Conservation (phyloP, 2,888 invertebrate species). For the Ametastegia equiseti region DNA sequence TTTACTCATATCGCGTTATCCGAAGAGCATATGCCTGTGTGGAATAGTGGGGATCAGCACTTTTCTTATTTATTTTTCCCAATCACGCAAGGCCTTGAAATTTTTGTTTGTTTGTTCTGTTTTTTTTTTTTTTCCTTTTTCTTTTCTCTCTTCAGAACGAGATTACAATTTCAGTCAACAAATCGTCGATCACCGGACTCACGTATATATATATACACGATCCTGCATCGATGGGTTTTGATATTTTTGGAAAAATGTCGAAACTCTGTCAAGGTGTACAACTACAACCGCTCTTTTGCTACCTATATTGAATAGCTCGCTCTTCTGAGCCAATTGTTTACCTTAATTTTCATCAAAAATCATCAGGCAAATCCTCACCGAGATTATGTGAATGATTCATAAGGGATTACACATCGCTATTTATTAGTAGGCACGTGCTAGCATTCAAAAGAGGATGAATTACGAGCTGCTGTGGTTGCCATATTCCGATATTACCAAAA, state of each 20-base stretch:
- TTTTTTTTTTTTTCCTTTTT: too few species aligned
- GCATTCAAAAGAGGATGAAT: not conserved
- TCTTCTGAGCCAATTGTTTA: not conserved
- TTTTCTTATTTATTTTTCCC: not conserved
- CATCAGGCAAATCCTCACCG: not conserved
- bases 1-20: not conserved
- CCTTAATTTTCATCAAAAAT: too few species aligned
- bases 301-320: not conserved
- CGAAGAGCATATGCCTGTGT: not conserved
- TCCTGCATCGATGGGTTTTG: not conserved
- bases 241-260: not conserved
- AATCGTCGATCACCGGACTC: not conserved
- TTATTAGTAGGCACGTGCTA: not conserved
- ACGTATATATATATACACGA: too few species aligned
- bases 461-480: not conserved
- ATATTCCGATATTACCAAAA: not conserved
- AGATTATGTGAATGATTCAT: not conserved
- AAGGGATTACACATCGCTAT: not conserved
- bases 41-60: too few species aligned
- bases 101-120: not conserved
- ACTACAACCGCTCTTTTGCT: not conserved
- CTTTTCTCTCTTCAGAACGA: not conserved
- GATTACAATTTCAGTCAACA: not conserved
- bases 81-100: not conserved
- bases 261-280: not conserved